Conservation (phyloP, 2,797 vertebrate species). For the Eupleurogrammus muticus region DNA sequence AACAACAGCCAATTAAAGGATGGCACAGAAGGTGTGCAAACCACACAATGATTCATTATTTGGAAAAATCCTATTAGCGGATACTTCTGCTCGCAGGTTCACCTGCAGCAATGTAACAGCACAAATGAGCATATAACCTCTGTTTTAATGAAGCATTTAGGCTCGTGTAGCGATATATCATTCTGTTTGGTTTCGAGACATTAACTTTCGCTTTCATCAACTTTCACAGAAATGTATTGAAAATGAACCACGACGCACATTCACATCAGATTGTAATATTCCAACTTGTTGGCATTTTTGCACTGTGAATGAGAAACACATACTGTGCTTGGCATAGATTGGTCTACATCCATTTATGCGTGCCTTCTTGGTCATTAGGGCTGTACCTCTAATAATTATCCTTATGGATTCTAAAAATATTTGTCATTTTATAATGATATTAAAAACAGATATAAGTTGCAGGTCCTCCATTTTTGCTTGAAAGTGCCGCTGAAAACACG, state of each 20-base stretch:
- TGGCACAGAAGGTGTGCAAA: slow-evolving; percentile 47
- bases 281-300: background rate
- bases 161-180: background rate
- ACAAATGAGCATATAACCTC: slow-evolving; percentile 20
- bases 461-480: too few species aligned
- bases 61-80: slow-evolving; percentile 37
- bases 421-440: too few species aligned
- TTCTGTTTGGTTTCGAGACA: slow-evolving; percentile 4
- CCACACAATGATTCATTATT: slow-evolving; percentile 60
- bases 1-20: slow-evolving; percentile 60
- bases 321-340: background rate
- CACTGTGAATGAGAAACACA: background rate
- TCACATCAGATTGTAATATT: background rate
- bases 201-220: too few species aligned
- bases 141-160: slow-evolving; percentile 11
- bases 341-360: background rate
- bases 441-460: too few species aligned
- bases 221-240: background rate
- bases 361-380: background rate
- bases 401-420: too few species aligned
- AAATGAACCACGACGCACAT: background rate
- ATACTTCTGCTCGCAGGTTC: slow-evolving; percentile 25
- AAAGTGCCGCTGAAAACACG: background rate
- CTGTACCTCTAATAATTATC: too few species aligned
- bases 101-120: slow-evolving; percentile 18